phyloP scores from a whole-genome alignment of 2,797 vertebrate genomes.

The Cuniculus paca region DNA sequence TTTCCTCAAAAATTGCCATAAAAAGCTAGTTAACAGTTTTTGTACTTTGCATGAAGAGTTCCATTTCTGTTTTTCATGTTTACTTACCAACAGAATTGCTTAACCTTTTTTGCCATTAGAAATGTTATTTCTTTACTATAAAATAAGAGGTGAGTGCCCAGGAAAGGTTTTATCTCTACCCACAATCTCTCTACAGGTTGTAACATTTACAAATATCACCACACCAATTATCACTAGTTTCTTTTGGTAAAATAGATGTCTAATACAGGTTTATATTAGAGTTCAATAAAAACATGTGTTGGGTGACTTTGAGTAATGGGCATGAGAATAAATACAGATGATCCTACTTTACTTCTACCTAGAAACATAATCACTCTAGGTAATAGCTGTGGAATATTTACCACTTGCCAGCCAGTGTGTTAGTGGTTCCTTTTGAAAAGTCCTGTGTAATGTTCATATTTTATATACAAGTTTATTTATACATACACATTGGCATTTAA shows the following conservation, averaged over 20 bases:
- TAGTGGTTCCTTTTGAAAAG: constrained; percentile 34
- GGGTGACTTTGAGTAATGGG: background rate
- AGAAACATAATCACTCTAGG: background rate
- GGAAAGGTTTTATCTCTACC: background rate
- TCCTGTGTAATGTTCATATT: background rate
- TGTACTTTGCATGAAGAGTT: background rate
- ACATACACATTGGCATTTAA: background rate
- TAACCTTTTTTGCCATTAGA: background rate
- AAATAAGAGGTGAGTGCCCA: background rate
- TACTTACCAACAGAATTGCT: background rate
- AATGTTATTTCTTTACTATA: background rate
- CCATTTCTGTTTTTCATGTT: background rate
- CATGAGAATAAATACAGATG: background rate
- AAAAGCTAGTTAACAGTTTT: background rate
- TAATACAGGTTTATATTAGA: background rate
- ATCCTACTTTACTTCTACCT: background rate
- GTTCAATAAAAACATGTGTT: background rate
- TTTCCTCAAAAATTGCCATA: background rate
- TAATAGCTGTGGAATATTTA: background rate
- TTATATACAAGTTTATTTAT: background rate
- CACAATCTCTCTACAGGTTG: background rate
- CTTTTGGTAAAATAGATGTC: background rate
- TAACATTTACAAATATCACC: background rate
- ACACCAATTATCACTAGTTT: background rate
- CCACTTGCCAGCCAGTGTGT: background rate